Percentiles rank a stretch among this genome's conserved stretches.
These are phyloP conservation scores for Eupelmus urozonus DNA, from an alignment of 2,888 invertebrate genomes.

Conservation along the genomic window DNA sequence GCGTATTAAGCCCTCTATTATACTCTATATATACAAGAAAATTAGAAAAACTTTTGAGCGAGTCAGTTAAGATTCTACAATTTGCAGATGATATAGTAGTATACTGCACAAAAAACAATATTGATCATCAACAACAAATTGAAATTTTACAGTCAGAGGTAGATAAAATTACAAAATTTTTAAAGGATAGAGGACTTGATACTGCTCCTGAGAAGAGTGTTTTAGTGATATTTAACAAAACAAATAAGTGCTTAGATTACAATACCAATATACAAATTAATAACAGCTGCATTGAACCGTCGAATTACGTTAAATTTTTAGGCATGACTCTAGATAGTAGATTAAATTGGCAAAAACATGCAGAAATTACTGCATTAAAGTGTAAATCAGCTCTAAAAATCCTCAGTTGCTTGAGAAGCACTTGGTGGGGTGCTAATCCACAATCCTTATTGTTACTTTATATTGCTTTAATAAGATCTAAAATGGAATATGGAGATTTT, in stretches of 20 bases:
- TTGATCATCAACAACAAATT: background rate
- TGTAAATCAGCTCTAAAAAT: conserved; percentile 37
- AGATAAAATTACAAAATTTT: background rate
- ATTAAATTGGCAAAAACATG: conserved; percentile 49
- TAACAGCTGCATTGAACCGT: background rate
- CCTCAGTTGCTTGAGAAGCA: conserved; percentile 44
- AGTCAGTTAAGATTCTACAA: conserved; percentile 31
- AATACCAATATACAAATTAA: background rate
- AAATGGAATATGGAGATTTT: conserved; percentile 51
- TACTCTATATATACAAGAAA: conserved; percentile 51
- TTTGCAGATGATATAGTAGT: conserved; percentile 55
- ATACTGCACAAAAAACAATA: background rate
- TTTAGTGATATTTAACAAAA: conserved; percentile 51
- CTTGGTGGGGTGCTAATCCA: conserved; percentile 56
- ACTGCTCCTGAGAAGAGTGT: conserved; percentile 49
- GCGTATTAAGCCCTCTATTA: conserved; percentile 37
- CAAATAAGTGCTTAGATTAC: conserved; percentile 10
- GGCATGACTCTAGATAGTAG: conserved; percentile 44
- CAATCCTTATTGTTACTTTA: conserved; percentile 13
- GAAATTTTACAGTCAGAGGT: background rate
- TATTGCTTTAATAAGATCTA: conserved; percentile 30
- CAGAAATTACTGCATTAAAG: conserved; percentile 23
- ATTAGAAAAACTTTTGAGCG: conserved; percentile 8
- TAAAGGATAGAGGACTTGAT: conserved; percentile 24
- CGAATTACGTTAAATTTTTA: conserved; percentile 44